Evolutionary conservation across 2,797 vertebrate genomes (phyloP).

Genomic region (Leuciscus waleckii): DNA sequence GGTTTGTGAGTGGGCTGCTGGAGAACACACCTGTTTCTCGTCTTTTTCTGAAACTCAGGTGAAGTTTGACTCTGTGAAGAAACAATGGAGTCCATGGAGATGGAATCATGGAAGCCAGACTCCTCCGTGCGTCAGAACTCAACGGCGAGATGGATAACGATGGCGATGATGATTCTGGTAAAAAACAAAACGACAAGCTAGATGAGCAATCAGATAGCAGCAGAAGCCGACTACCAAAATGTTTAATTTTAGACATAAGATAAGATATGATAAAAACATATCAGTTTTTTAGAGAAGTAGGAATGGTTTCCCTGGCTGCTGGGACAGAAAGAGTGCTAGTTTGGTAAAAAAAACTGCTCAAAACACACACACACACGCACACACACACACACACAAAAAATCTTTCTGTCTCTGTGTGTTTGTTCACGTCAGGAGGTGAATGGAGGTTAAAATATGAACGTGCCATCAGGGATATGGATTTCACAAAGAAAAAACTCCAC

Average conservation of each 20-base stretch:
- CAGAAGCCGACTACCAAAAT: not conserved
- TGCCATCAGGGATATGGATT: conserved; percentile 90
- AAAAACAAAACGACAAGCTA: not conserved
- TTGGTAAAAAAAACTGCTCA: too few relatives aligned
- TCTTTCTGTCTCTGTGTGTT: not conserved
- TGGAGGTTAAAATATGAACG: conserved; percentile 96
- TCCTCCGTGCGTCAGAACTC: conserved; percentile 90
- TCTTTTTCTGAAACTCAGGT: conserved; percentile 72
- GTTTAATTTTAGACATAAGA: not conserved
- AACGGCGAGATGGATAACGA: conserved; percentile 91
- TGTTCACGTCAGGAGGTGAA: conserved; percentile 82
- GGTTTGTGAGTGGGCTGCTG: not conserved
- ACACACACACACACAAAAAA: not conserved
- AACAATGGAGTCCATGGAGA: conserved; percentile 93
- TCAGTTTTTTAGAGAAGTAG: too few relatives aligned
- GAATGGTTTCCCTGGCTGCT: too few relatives aligned
- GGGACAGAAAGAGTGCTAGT: too few relatives aligned
- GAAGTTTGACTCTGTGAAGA: conserved; percentile 90
- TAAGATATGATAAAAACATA: not conserved
- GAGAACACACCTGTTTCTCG: not conserved
- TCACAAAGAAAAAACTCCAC: conserved; percentile 93
- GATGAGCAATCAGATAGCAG: not conserved
- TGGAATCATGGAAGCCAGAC: conserved; percentile 97
- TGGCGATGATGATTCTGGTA: conserved; percentile 76
- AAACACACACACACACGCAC: not conserved